Evolutionary conservation across 2,888 invertebrate genomes (phyloP), one percentile per base, ranked within the genome.

Genomic region (Peribatodes rhomboidaria): DNA sequence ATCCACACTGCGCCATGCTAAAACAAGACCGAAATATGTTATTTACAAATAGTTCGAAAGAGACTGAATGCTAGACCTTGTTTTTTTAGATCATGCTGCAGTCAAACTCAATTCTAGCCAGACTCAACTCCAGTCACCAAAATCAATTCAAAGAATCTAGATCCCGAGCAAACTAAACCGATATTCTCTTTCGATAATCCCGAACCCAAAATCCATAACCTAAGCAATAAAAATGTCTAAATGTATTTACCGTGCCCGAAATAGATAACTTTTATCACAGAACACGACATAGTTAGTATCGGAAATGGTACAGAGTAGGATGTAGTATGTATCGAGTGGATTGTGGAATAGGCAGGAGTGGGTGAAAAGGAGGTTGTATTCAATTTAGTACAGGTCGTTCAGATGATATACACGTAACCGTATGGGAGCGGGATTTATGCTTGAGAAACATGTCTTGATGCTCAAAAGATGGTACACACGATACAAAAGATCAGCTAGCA

Each of bases 311-410:
- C 56, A 57, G 61, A 46, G 61, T 65, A 37, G n/a, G 31, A 49
- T 13, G 35, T n/a, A 59, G 49, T 53, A 49, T 53, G 56, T 63
- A 62, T 50, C 1, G 6, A 13, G 11, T 39, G n/a, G 39, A 20
- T 20, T n/a, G 50, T 33, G 59, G 58, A 49, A 50, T 65, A 44
- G 31, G 18, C 31, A 33, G 42, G 66, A 75, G 70, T 70, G 73
- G 63, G 73, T 57, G 46, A 35, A 46, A 14, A 53, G 59, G 44
- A 67, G 79, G 77, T 81, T 82, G 78, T 77, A 82, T 84, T 84
- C 84, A 83, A 87, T 88, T 87, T 81, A 80, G 83, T 80, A 79
- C 79, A 81, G 79, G 83, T 83, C 83, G 80, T 87, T 85, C 70
- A 77, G 79, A 84, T 86, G 85, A 87, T 80, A 87, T 86, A 86